Percentiles rank a stretch among this genome's conserved stretches.
Evolutionary conservation across 2,888 invertebrate species (phyloP).

Genomic region (Tachina fera): DNA sequence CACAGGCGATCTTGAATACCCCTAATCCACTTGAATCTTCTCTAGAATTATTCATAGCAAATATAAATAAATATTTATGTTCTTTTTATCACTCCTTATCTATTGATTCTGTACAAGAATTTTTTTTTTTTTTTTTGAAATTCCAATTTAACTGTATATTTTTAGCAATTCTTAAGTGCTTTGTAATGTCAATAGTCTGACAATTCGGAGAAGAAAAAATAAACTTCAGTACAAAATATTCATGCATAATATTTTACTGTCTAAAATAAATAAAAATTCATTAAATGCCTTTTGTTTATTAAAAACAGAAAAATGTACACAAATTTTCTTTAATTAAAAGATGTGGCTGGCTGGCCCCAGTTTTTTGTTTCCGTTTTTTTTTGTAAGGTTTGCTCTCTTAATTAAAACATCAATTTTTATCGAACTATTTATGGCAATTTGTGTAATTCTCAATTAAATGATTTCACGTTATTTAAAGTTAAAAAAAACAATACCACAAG

Average conservation of each 20-base stretch:
- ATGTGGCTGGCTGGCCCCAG: constrained; percentile 30
- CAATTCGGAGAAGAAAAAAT: not conserved
- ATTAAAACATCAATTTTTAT: constrained; percentile 66
- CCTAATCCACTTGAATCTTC: constrained; percentile 6
- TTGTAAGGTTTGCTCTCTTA: constrained; percentile 47
- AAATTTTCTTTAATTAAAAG: constrained; percentile 55
- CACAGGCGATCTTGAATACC: constrained; percentile 9
- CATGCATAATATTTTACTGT: constrained; percentile 27
- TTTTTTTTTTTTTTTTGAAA: constrained; percentile 16
- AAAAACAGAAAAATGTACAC: constrained; percentile 15
- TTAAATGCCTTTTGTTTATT: constrained; percentile 44
- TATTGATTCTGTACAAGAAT: constrained; percentile 34
- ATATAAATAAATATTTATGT: constrained; percentile 32
- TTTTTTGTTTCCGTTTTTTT: not conserved
- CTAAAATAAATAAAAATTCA: constrained; percentile 41
- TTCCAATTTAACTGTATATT: constrained; percentile 30
- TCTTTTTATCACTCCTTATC: constrained; percentile 52
- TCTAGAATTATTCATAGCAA: not conserved
- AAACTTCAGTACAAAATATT: constrained; percentile 9
- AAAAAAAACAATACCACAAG: constrained; percentile 38
- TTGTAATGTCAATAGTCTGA: constrained; percentile 42
- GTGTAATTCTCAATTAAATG: constrained; percentile 56
- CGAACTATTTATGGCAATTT: constrained; percentile 65
- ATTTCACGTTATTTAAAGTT: constrained; percentile 21
- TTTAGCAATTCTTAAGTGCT: constrained; percentile 42